Conservation (phyloP, 2,888 invertebrate genomes). For the Meteorus cinctellus region DNA sequence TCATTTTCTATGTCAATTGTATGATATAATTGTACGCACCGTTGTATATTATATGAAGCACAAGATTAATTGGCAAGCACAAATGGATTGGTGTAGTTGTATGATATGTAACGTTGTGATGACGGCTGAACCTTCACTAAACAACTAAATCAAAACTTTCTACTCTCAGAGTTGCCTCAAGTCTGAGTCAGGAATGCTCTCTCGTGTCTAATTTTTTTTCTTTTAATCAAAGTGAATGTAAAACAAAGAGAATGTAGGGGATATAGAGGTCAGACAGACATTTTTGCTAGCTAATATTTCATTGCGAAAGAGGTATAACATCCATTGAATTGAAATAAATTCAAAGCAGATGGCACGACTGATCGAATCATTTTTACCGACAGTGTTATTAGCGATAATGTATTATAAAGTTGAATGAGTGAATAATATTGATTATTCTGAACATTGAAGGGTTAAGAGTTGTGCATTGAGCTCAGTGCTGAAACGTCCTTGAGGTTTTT, state of each 20-base stretch:
- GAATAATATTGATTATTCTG: too few species aligned
- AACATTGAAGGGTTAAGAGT: too few species aligned
- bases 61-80: not conserved
- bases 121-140: not conserved
- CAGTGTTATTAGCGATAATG: too few species aligned
- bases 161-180: not conserved
- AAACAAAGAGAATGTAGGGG: conserved; percentile 8
- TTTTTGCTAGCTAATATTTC: not conserved
- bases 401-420: too few species aligned
- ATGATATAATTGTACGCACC: not conserved
- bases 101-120: not conserved
- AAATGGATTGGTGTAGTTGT: not conserved
- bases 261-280: conserved; percentile 10
- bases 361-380: too few species aligned
- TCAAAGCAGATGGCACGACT: too few species aligned
- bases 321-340: too few species aligned
- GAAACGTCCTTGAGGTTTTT: too few species aligned
- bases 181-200: not conserved
- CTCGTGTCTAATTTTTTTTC: not conserved
- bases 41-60: not conserved
- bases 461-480: too few species aligned
- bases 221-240: conserved; percentile 4
- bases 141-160: not conserved
- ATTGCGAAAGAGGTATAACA: not conserved
- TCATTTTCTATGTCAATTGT: not conserved